phyloP scores from a whole-genome alignment of 2,113 vertebrate species.

The Colaptes auratus region DNA sequence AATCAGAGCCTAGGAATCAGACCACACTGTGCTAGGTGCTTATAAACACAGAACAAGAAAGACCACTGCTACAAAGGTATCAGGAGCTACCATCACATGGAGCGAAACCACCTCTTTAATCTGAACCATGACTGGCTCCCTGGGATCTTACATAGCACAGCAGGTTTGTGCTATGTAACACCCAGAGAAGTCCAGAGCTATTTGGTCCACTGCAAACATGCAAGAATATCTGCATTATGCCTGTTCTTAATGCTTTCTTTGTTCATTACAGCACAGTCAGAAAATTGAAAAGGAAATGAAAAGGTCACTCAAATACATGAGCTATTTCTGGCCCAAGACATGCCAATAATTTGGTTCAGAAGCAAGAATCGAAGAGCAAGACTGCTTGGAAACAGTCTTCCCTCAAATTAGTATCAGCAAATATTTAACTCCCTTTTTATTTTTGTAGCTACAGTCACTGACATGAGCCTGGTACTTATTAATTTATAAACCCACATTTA shows the following conservation, averaged over 20 bases:
- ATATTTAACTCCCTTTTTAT: neutral
- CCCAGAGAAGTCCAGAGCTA: neutral
- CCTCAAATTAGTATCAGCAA: neutral
- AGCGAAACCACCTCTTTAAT: neutral
- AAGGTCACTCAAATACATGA: neutral
- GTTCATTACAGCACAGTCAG: constrained; percentile 3
- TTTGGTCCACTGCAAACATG: neutral
- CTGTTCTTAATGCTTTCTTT: constrained; percentile 35
- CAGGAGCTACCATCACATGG: accelerated
- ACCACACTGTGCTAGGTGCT: neutral
- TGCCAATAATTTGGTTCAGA: neutral
- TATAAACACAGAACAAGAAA: neutral
- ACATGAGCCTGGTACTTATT: neutral
- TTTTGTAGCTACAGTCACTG: neutral
- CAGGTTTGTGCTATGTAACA: neutral
- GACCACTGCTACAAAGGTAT: neutral
- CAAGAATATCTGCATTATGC: neutral
- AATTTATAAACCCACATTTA: neutral
- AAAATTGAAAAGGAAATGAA: constrained; percentile 16
- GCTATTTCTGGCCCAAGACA: constrained; percentile 21
- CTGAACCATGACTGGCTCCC: neutral
- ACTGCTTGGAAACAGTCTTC: neutral
- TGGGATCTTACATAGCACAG: neutral
- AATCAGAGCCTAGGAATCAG: neutral
- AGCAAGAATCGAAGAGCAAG: neutral